Conservation (phyloP, 1,140 invertebrate species). For the Helicorthomorpha holstii region DNA sequence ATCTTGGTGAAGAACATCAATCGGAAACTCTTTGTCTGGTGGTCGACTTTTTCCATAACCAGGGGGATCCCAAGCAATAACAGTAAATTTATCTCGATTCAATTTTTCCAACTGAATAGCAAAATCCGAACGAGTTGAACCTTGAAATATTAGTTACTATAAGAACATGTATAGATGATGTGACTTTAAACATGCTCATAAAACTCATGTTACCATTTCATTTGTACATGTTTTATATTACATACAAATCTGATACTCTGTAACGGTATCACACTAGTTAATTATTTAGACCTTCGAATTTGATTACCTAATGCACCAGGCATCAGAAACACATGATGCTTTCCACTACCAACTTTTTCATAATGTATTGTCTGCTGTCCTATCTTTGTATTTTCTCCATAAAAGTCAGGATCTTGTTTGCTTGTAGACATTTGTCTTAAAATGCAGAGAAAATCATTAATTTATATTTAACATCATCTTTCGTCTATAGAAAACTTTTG, state of each 20-base stretch:
- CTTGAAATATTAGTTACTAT: constrained; percentile 15
- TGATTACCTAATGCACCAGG: constrained; percentile 62
- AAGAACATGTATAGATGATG: background rate
- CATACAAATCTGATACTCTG: too few relatives aligned
- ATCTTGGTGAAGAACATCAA: constrained; percentile 55
- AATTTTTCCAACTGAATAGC: constrained; percentile 21
- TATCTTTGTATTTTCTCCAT: too few relatives aligned
- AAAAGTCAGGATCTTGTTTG: too few relatives aligned
- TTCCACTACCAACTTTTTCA: constrained; percentile 47
- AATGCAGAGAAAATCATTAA: too few relatives aligned
- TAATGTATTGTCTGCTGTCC: constrained; percentile 51
- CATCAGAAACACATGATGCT: constrained; percentile 46
- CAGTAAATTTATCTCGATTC: constrained; percentile 23
- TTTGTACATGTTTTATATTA: too few relatives aligned
- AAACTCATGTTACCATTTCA: too few relatives aligned
- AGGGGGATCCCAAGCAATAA: constrained; percentile 27
- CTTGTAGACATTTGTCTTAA: too few relatives aligned
- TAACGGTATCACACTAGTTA: too few relatives aligned
- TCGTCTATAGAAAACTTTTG: too few relatives aligned
- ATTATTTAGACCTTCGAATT: too few relatives aligned
- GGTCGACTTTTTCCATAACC: constrained; percentile 68
- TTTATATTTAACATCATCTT: too few relatives aligned
- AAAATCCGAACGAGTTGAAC: constrained; percentile 23
- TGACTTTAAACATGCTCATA: background rate
- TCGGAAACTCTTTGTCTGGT: constrained; percentile 46